Base-by-base conservation (phyloP, 2,797 vertebrate species). In the Gallirallus australis region DNA sequence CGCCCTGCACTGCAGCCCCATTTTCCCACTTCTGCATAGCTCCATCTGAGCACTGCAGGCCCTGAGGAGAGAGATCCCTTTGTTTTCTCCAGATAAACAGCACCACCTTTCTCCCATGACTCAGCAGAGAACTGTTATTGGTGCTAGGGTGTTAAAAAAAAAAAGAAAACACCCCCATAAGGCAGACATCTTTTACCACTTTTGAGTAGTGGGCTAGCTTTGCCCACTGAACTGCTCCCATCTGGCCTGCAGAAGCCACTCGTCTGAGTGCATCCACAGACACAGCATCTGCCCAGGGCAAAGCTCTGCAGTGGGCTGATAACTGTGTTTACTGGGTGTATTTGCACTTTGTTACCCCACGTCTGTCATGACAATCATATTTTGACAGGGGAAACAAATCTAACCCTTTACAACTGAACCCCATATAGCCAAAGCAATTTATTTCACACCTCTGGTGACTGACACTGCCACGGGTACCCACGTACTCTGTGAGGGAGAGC, bases 1-100 rank as follows among this genome's bases (percentile, higher is more conserved):
- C 0, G 0, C 66, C 20, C 25, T 45, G 12, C 27, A 6, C 33
- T 31, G 6, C 17, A 39, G 10, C 9, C 15, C 57, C 12, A 42
- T 63, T 71, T 68, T 63, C 53, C 45, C 14, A 25, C 35, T 48
- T 20, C 47, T 47, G 8, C 53, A 53, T 30, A 66, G 53, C 30
- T 54, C 47, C 24, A 6, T 25, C 66, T 20, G 40, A 71, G 69
- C 13, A 13, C 59, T 42, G 48, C 13, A 65, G 84, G 31, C 33
- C 33, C 53, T 19, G 37, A 82, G 69, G 16, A 75, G 20, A 39
- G 89, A 83, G 15, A 31, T 33, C 35, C 4, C 39, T 73, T 76
- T 45, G 69, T 42, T 47, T 73, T 60, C 37, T 66, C 48, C 39
- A 59, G 37, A 63, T 23, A 66, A 35, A 20, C 0, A 48, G 20